These are phyloP conservation scores for Thera britannica DNA, from an alignment of 2,888 invertebrate species.

Conservation along the genomic window DNA sequence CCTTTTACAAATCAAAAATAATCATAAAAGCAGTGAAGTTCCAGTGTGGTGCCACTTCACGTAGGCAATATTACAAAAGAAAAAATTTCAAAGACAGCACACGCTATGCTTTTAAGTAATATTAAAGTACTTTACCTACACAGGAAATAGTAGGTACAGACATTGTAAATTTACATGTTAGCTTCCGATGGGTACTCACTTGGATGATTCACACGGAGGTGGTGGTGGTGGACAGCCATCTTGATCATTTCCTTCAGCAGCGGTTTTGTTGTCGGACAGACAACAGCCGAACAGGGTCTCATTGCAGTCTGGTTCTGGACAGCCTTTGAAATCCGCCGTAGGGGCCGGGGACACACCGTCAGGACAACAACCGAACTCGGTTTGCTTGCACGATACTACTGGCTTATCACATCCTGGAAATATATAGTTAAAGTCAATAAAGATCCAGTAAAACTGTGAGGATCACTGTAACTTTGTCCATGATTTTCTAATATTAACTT, in stretches of 20 bases:
- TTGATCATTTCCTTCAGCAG: slow-evolving; percentile 91
- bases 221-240: slow-evolving; percentile 92
- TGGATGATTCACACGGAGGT: slow-evolving; percentile 83
- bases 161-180: too few relatives aligned
- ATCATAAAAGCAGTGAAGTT: too few relatives aligned
- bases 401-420: slow-evolving; percentile 87
- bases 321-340: slow-evolving; percentile 89
- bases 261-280: slow-evolving; percentile 88
- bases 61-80: too few relatives aligned
- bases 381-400: slow-evolving; percentile 89
- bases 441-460: too few relatives aligned
- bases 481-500: too few relatives aligned
- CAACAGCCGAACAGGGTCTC: slow-evolving; percentile 95
- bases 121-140: too few relatives aligned
- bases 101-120: too few relatives aligned
- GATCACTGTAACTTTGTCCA: too few relatives aligned
- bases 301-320: slow-evolving; percentile 89
- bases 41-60: too few relatives aligned
- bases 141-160: too few relatives aligned
- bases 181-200: slow-evolving; percentile 59
- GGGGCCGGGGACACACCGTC: slow-evolving; percentile 92
- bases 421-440: neutral
- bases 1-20: too few relatives aligned
- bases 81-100: too few relatives aligned
- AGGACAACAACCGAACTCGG: slow-evolving; percentile 91